Base-by-base conservation (phyloP, 2,797 vertebrate genomes). In the Cryptoprocta ferox region DNA sequence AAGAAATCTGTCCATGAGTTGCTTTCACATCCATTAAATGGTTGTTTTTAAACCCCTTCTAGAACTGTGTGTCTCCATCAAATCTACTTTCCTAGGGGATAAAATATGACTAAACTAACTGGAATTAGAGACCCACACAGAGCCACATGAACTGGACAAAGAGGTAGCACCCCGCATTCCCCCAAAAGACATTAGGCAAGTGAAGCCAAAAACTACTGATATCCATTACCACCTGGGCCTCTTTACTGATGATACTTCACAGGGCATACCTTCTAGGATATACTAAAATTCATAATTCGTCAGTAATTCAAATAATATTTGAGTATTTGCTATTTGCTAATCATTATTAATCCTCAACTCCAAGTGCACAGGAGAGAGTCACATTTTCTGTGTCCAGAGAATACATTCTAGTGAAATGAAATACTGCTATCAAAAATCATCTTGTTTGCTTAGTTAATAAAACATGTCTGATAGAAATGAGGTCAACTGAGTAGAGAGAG, bases 91-190 rank as follows among this genome's bases (percentile, higher is more conserved):
- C 16, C 26, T 42, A 61, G n/a, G 53, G 70, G 32, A 70, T 50
- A 66, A 68, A 16, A 37, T 42, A 21, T 48, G 6, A 16, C 66
- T 61, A n/a, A 18, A 61, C 3, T 37, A 82, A 78, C 30, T 37
- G 2, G 2, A 18, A 39, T 48, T 32, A 13, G 3, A 61, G 39
- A 3, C 19, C 2, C 16, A 65, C 14, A 21, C 3, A 45, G 12
- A 84, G 4, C 9, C 50, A 39, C 45, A 76, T 18, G 66, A 42
- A 76, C 3, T 35, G 6, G 21, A 5, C 21, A 73, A 85, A n/a
- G 19, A 75, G 4, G 4, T 12, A 50, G 1, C 3, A 84, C 3
- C 26, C 5, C 2, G 0, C 26, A 19, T 35, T 12, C 2, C 6
- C 3, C 13, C 37, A 3, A 48, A 65, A 95, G 0, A 13, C 53